These are phyloP conservation scores for Gallinago undulata DNA, from an alignment of 2,113 vertebrate genomes.

Conservation along the genomic window DNA sequence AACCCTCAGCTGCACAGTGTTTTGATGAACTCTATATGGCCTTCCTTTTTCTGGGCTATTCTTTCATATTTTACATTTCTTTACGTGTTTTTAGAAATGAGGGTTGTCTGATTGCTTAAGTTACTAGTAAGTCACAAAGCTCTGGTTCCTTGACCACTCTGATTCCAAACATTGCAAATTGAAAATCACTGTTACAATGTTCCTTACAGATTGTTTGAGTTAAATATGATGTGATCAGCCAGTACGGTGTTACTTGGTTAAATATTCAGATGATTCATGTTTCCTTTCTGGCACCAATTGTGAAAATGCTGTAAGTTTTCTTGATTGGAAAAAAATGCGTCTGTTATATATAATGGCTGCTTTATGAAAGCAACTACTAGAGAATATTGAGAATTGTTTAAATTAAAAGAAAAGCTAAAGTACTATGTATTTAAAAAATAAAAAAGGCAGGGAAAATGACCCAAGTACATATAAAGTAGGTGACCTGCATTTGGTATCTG, in stretches of 20 bases:
- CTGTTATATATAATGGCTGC: not conserved
- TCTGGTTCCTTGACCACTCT: not conserved
- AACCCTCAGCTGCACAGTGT: not conserved
- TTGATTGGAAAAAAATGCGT: not conserved
- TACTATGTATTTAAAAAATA: not conserved
- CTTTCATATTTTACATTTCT: not conserved
- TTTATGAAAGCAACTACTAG: not conserved
- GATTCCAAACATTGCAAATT: not conserved
- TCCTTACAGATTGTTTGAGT: not conserved
- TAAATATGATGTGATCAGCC: not conserved
- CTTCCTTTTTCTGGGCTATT: not conserved
- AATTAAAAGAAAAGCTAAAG: not conserved
- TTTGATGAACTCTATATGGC: not conserved
- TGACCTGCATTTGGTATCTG: not conserved
- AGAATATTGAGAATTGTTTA: not conserved
- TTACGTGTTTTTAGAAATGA: not conserved
- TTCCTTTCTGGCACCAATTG: not conserved
- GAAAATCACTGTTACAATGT: fast-evolving
- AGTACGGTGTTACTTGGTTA: not conserved
- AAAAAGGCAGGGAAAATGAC: fast-evolving
- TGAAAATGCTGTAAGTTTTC: not conserved
- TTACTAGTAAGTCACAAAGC: not conserved
- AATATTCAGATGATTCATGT: not conserved
- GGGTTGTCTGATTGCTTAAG: not conserved
- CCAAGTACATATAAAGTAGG: not conserved